Evolutionary conservation across 2,797 vertebrate species (phyloP), one percentile per base, ranked within the genome.

Genomic region (Zalophus californianus): DNA sequence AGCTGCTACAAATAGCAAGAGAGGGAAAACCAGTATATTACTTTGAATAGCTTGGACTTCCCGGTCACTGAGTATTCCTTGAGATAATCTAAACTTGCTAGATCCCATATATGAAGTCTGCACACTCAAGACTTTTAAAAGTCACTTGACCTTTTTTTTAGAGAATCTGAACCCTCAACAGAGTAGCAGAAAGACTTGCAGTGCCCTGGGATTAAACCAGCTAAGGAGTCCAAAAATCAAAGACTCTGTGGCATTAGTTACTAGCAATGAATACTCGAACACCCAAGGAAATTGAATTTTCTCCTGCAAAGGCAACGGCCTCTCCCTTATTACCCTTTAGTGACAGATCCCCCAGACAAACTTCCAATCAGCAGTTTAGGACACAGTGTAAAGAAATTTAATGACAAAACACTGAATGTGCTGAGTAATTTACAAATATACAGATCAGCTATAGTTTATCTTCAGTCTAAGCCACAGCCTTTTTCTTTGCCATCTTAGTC

Each of bases 1-100:
- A 97, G 62, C 94, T 96, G 60, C 93, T 96, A 52, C 29, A 90
- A 93, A 97, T 75, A 83, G 77, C 6, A 73, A 77, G 16, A 84
- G 75, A 64, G 4, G 50, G 27, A 82, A 89, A 80, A 50, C 18
- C 20, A 54, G 60, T 52, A 58, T 44, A 60, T 72, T n/a, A 92
- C 44, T 79, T 48, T 62, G 27, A 75, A 77, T 54, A 62, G 27
- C 14, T 84, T 60, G 20, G 50, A 58, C 25, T 78, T 93, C 62
- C 48, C 0, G 52, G 35, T 50, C 90, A 86, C 73, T 35, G 58
- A 72, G 56, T 91, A 94, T 92, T 94, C 72, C 66, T 54, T 68
- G 18, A 94, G n/a, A 91, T 79, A 25, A 73, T 50, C 80, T 56
- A 15, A 75, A 15, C 62, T 87, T 7, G 29, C 41, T 84, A 52